A percentile compares a stretch with the other conserved stretches of the same genome.
Conservation (phyloP, 1,140 invertebrate species). For the Drosophila sproati region DNA sequence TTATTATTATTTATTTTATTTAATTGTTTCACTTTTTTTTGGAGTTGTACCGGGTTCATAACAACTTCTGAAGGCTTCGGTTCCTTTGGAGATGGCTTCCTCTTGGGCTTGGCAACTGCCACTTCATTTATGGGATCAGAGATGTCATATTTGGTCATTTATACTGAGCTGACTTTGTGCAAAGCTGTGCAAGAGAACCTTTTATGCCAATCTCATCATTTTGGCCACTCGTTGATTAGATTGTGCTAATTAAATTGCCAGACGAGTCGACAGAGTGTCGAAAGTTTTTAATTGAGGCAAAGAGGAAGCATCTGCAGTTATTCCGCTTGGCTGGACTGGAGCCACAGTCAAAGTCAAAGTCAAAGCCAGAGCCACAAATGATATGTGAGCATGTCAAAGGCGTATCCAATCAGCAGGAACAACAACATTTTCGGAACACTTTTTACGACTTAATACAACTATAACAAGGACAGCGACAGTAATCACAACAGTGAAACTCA, state of each 20-base stretch:
- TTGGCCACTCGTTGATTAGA: conserved; percentile 17
- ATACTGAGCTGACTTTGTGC: neutral
- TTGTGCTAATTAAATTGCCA: conserved; percentile 53
- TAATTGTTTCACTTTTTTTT: no score
- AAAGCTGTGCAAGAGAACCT: neutral
- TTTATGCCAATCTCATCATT: conserved; percentile 30
- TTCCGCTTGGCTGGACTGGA: conserved; percentile 4
- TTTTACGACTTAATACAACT: conserved; percentile 13
- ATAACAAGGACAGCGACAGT: conserved; percentile 23
- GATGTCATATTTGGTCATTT: no score
- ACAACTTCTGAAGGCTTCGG: no score
- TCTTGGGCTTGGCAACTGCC: no score
- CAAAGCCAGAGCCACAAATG: conserved; percentile 13
- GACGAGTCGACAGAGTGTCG: neutral
- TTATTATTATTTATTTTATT: no score
- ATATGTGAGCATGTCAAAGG: conserved; percentile 42
- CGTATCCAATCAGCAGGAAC: conserved; percentile 39
- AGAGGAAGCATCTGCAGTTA: conserved; percentile 9
- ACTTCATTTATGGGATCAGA: no score
- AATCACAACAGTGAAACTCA: conserved; percentile 59
- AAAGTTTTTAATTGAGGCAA: conserved; percentile 55
- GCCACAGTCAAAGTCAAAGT: neutral
- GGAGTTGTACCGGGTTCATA: no score
- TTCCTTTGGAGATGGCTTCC: no score
- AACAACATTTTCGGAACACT: conserved; percentile 24